Base-by-base conservation (phyloP, 2,797 vertebrate species). In the Saxicola maurus region DNA sequence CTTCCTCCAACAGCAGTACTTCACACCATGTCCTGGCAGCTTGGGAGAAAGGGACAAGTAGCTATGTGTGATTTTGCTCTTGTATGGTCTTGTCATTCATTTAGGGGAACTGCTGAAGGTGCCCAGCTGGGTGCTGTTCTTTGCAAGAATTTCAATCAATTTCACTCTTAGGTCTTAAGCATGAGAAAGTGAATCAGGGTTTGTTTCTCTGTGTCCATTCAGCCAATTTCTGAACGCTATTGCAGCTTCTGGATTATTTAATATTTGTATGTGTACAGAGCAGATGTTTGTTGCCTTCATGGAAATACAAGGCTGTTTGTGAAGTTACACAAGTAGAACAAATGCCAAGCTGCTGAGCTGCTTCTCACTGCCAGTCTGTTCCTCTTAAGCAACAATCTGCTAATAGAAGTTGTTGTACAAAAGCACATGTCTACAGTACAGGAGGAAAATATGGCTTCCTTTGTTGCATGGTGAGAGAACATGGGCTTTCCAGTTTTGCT, bases 361-460 rank as follows among this genome's bases (percentile, higher is more conserved):
- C 65, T 90, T 89, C 86, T 81, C 42, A 20, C 60, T 90, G 69
- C 73, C 79, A 78, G 76, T 42, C 69, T 87, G 86, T 80, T 87
- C 81, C 65, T 80, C 76, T 89, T 59, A 49, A 90, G 81, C 79
- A 87, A 33, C 84, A 83, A 18, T 82, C 86, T 91, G 72, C 82
- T 68, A 65, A 25, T 40, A 71, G 77, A 56, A 72, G 46, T 53
- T 45, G 31, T 51, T 67, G 66, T 60, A 57, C 52, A 38, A 59
- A 87, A 91, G 55, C 62, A 73, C 66, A 46, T 71, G 49, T 30
- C 30, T 65, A 17, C 33, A 30, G 71, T 43, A 24, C 30, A 64
- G 66, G 56, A 89, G 56, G 60, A 45, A 69, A 78, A 10, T 46
- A 69, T 83, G 59, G 20, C 66, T 82, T 67, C 57, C 40, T 82